These are phyloP conservation scores for Seriola quinqueradiata DNA, from an alignment of 2,113 vertebrate species.

Conservation along the genomic window DNA sequence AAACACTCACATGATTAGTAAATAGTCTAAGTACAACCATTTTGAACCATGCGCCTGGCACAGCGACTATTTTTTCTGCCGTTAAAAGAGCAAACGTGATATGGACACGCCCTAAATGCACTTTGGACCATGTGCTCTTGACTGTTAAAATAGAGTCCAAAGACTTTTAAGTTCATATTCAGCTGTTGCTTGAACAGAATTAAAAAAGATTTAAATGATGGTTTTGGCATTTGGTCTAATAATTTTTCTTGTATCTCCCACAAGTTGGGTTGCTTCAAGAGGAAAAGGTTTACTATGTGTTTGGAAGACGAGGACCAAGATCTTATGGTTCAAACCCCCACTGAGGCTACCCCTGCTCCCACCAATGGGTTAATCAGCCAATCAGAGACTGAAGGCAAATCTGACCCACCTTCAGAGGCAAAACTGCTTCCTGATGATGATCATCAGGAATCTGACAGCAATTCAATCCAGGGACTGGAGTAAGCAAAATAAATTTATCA, in stretches of 20 bases:
- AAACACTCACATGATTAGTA: no score
- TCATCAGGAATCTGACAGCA: background rate
- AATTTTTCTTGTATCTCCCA: conserved; percentile 12
- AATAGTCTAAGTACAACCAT: no score
- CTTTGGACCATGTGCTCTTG: no score
- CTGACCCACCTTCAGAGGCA: background rate
- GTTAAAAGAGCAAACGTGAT: no score
- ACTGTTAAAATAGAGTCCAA: no score
- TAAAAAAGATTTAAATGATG: background rate
- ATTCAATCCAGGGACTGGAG: fast-evolving
- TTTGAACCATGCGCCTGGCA: no score
- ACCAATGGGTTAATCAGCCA: fast-evolving
- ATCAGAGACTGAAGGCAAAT: background rate
- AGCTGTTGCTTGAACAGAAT: background rate
- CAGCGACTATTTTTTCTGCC: no score
- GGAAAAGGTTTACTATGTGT: conserved; percentile 37
- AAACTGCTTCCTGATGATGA: background rate
- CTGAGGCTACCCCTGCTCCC: fast-evolving
- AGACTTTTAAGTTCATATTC: no score
- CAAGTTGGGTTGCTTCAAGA: conserved; percentile 77
- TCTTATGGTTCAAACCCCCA: fast-evolving
- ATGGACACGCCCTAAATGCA: no score
- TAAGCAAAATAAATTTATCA: background rate
- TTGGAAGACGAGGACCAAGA: background rate
- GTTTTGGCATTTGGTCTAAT: background rate